phyloP scores from a whole-genome alignment of 2,888 invertebrate species.

The Tipula vernalis region DNA sequence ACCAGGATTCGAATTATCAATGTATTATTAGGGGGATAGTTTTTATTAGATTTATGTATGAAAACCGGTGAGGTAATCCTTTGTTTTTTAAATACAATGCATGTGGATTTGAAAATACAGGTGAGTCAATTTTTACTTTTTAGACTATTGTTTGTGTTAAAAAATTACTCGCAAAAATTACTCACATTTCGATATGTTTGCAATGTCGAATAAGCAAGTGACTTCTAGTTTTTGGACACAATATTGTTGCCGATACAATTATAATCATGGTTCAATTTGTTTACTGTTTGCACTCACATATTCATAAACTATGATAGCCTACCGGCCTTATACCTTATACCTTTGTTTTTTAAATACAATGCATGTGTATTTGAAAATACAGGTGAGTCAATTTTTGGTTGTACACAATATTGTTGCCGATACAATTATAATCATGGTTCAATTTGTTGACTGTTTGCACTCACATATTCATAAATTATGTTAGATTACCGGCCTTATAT shows the following conservation, averaged over 20 bases:
- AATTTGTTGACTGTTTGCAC: no score
- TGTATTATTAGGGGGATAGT: not conserved
- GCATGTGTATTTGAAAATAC: not conserved
- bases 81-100: not conserved
- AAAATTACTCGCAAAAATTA: not conserved
- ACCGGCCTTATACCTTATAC: no score
- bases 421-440: no score
- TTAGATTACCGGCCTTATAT: no score
- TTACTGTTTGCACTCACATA: no score
- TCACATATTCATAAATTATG: no score
- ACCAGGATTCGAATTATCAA: not conserved
- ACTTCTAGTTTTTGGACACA: not conserved
- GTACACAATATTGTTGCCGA: not conserved
- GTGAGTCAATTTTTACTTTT: not conserved
- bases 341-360: not conserved
- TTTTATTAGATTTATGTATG: not conserved
- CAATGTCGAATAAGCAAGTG: not conserved
- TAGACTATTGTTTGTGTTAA: not conserved
- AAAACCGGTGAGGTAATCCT: not conserved
- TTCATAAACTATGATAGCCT: no score
- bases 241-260: not conserved
- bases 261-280: no score
- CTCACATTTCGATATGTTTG: not conserved
- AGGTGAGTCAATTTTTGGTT: not conserved
- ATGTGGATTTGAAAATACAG: not conserved